Evolutionary conservation across 1,140 invertebrate genomes (phyloP).

Genomic region (Phocides pigmalion): DNA sequence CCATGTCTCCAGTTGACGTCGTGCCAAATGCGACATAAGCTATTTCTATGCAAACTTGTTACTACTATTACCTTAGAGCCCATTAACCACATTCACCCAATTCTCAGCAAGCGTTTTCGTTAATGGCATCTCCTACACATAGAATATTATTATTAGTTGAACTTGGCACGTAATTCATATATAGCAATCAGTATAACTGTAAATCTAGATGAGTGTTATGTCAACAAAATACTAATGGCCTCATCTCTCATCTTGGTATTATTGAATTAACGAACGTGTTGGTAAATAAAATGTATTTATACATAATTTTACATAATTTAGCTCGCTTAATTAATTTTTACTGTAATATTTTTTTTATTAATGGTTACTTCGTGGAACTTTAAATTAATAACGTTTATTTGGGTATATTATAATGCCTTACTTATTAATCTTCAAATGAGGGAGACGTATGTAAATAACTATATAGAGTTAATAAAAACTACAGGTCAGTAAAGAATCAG

Average conservation of each 20-base stretch:
- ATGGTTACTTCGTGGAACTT: too few species aligned
- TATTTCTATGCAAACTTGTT: constrained; percentile 64
- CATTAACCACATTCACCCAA: constrained; percentile 20
- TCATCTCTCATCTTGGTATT: constrained; percentile 13
- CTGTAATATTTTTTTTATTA: too few species aligned
- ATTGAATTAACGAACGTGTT: not conserved
- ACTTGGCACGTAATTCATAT: constrained; percentile 37
- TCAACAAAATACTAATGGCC: constrained; percentile 11
- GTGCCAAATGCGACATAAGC: constrained; percentile 67
- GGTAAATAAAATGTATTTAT: not conserved
- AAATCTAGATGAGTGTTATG: constrained; percentile 3
- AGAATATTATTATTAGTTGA: constrained; percentile 30
- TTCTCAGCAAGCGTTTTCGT: constrained; percentile 8
- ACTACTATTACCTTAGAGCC: constrained; percentile 33
- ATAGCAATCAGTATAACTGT: constrained; percentile 7
- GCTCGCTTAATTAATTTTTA: not conserved
- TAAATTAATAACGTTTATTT: too few species aligned
- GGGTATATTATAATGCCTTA: too few species aligned
- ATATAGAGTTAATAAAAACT: too few species aligned
- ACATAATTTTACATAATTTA: not conserved
- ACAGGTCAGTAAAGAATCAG: too few species aligned
- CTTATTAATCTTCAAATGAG: too few species aligned
- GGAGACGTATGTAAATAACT: too few species aligned
- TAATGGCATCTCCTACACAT: constrained; percentile 20
- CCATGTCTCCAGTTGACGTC: constrained; percentile 51